Evolutionary conservation across 64 coral and sea anemone genomes (phyloP).

Genomic region (Anthopleura sola): DNA sequence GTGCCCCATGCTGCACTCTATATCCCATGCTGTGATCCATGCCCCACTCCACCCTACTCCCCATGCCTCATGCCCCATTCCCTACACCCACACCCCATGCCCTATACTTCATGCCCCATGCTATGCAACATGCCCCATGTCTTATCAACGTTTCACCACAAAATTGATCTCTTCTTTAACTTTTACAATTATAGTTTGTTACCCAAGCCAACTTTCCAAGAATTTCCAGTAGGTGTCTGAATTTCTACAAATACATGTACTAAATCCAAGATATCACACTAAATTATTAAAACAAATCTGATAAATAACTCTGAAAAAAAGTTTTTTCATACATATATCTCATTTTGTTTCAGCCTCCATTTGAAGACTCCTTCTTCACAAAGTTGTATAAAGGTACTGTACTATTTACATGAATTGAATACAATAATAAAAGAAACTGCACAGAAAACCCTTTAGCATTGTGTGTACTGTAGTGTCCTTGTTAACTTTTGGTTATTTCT

Average conservation of each 20-base stretch:
- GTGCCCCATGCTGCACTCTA: too few species aligned
- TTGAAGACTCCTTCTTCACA: conserved; percentile 16
- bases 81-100: too few species aligned
- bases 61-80: too few species aligned
- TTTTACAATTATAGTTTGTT: conserved; percentile 31
- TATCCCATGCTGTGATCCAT: too few species aligned
- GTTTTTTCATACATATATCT: background rate
- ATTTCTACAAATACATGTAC: too few species aligned
- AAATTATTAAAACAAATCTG: too few species aligned
- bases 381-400: conserved; percentile 48
- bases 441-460: too few species aligned
- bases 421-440: too few species aligned
- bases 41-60: background rate
- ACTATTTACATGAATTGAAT: background rate
- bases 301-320: background rate
- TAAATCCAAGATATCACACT: too few species aligned
- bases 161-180: background rate
- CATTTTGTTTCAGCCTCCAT: conserved; percentile 26
- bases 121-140: too few species aligned
- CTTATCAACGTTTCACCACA: background rate
- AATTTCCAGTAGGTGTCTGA: conserved; percentile 39
- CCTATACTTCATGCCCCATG: too few species aligned
- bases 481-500: background rate
- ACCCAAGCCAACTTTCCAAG: conserved; percentile 59
- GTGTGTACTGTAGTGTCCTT: background rate